Evolutionary conservation across 2,888 invertebrate genomes (phyloP), one percentile per base, ranked within the genome.

Genomic region (Drosophila multiciliata): DNA sequence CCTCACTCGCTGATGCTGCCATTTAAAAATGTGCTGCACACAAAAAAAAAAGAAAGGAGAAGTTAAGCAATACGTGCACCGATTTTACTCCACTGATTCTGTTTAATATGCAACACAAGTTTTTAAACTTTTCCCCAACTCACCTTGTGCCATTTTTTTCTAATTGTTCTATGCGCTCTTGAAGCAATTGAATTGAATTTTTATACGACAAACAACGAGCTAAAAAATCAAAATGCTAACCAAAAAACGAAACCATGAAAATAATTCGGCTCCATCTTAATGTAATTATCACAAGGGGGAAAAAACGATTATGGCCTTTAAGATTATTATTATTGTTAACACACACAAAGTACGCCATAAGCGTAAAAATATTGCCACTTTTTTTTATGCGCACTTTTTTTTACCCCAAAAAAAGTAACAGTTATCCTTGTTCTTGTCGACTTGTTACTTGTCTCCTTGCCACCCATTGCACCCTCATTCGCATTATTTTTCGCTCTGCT

Each of bases 271-370:
- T 74, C 69, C 82, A 88, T 84, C 87, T 88, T 67, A 74, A 87
- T 83, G 90, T 83, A 90, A 90, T 90, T 90, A 90, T 81, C 74
- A 80, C 78, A 58, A 57, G n/a, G 33, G 55, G 57, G 58, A 58
- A 67, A 64, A 70, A 77, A 45, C 85, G 80, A 78, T 86, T 83
- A 85, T 80, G 57, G 60, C 59, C 75, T 77, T 45, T 62, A 68
- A 80, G 90, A 83, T 86, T 89, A 89, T 89, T 55, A 90, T 86
- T 89, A 90, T 89, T 38, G 40, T 55, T 89, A 89, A 84, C 85
- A 83, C 90, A 85, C 87, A 87, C 90, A 83, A 89, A 75, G 79
- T 65, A 52, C 68, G 73, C 73, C 64, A 82, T 75, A 80, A 73
- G 73, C 65, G 73, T 74, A 76, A 82, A 89, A 84, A 78, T 75